Percentiles rank a stretch among this genome's conserved stretches.
Conservation (phyloP, 2,797 vertebrate species). For the Bufotes viridis region DNA sequence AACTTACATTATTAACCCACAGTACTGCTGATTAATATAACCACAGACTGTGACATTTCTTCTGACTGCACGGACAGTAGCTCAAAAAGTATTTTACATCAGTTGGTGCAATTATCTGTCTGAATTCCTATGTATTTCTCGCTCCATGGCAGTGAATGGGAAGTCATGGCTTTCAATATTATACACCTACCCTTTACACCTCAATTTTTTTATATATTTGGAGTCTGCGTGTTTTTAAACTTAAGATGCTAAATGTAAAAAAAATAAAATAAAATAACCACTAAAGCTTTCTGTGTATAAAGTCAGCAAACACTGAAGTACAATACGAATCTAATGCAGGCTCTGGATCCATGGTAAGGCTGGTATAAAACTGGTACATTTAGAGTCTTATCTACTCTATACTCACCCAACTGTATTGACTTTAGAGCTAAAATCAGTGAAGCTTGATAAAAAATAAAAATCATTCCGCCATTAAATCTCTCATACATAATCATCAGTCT, state of each 20-base stretch:
- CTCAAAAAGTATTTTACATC: not conserved
- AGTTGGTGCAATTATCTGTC: not conserved
- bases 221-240: not conserved
- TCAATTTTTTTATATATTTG: not conserved
- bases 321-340: not conserved
- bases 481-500: not conserved
- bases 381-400: not conserved
- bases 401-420: no score
- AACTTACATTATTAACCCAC: not conserved
- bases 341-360: not conserved
- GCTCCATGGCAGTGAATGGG: not conserved
- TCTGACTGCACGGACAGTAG: not conserved
- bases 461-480: not conserved
- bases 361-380: no score
- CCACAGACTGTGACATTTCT: not conserved
- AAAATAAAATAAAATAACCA: not conserved
- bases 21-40: constrained; percentile 17
- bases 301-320: not conserved
- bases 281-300: not conserved
- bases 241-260: not conserved
- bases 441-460: not conserved
- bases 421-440: not conserved
- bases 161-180: not conserved
- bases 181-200: not conserved
- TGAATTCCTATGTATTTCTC: not conserved